A percentile compares a stretch with the other conserved stretches of the same genome.
Evolutionary conservation across 2,888 invertebrate genomes (phyloP).

Genomic region (Panopea generosa): DNA sequence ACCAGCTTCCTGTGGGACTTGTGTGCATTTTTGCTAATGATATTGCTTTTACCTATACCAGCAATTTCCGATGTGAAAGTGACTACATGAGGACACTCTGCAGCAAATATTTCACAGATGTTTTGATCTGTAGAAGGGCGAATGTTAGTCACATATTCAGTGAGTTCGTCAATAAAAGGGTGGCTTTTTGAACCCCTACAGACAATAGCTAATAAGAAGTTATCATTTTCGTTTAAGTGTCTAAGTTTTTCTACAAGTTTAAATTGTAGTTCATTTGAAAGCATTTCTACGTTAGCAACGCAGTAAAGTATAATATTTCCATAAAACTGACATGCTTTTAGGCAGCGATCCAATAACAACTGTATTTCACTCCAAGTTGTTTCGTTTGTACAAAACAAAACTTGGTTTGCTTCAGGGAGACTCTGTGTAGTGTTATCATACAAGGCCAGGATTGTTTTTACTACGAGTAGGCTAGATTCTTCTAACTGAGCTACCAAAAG

Average conservation of each 20-base stretch:
- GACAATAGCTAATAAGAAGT: conserved; percentile 41
- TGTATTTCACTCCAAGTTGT: conserved; percentile 55
- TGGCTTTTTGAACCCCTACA: conserved; percentile 51
- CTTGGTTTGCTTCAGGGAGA: conserved; percentile 52
- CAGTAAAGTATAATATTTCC: conserved; percentile 33
- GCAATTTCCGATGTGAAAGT: conserved; percentile 56
- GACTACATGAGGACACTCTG: conserved; percentile 25
- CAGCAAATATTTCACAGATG: conserved; percentile 10
- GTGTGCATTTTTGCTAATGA: conserved; percentile 29
- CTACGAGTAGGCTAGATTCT: conserved; percentile 39
- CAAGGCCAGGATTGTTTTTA: conserved; percentile 54
- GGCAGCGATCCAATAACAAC: conserved; percentile 51
- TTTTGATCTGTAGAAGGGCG: conserved; percentile 14
- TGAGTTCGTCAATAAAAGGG: conserved; percentile 49
- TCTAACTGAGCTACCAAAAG: conserved; percentile 50
- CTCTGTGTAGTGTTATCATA: conserved; percentile 45
- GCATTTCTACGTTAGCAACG: conserved; percentile 55
- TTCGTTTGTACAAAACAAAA: conserved; percentile 53
- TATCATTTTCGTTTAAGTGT: not conserved
- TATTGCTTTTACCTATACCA: conserved; percentile 59
- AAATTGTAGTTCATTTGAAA: conserved; percentile 48
- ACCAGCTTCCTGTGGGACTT: not conserved
- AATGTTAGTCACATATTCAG: conserved; percentile 16
- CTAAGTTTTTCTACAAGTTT: conserved; percentile 36
- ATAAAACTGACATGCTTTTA: not conserved